Percentiles rank a stretch among this genome's conserved stretches.
These are phyloP conservation scores for Elysia crispata DNA, from an alignment of 2,888 invertebrate species.

Conservation along the genomic window DNA sequence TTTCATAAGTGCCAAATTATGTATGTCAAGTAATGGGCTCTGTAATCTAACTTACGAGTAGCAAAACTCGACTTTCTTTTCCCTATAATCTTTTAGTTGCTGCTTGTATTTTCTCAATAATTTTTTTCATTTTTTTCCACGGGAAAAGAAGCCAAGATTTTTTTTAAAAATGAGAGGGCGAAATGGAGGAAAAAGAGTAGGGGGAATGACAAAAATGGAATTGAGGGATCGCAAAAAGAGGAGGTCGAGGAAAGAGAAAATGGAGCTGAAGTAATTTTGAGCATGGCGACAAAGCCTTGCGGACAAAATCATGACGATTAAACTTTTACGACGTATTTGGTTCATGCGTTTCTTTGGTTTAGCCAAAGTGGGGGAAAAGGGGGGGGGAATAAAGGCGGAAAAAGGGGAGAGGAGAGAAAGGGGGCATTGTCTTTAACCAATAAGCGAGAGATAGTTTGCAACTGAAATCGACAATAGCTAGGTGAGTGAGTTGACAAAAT, in stretches of 20 bases:
- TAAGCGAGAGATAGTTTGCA: background rate
- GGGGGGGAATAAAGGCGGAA: background rate
- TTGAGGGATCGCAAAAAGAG: background rate
- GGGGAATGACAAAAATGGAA: background rate
- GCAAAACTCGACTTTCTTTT: no score
- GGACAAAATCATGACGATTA: no score
- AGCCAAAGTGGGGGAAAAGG: constrained; percentile 2
- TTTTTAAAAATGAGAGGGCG: background rate
- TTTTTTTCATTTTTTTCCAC: background rate
- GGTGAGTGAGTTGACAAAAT: background rate
- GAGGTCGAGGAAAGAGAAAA: background rate
- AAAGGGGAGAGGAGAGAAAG: background rate
- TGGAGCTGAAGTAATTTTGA: background rate
- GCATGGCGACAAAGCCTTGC: no score
- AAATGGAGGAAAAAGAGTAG: background rate
- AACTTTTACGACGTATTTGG: no score
- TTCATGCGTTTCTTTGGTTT: no score
- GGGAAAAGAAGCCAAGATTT: background rate
- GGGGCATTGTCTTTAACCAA: no score
- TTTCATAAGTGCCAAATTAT: no score
- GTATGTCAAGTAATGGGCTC: no score
- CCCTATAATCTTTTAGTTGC: no score
- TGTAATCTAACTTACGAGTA: no score
- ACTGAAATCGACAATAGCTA: background rate
- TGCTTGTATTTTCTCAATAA: no score